A percentile compares a stretch with the other conserved stretches of the same genome.
Evolutionary conservation across 2,888 invertebrate species (phyloP).

Genomic region (Philereme transversata): DNA sequence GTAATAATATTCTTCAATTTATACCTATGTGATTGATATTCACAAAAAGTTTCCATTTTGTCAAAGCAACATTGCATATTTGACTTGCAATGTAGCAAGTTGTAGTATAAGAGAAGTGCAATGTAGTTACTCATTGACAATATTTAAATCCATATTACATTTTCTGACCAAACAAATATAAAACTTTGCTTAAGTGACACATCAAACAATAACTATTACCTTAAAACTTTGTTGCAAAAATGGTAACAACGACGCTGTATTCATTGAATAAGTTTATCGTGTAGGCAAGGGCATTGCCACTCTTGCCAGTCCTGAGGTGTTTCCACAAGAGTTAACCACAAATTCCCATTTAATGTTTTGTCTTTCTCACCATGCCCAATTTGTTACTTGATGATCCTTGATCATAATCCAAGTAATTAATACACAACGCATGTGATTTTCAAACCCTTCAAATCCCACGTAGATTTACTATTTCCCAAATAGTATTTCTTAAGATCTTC

Average conservation of each 20-base stretch:
- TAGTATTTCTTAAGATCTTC: background rate
- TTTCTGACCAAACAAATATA: background rate
- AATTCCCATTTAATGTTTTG: no score
- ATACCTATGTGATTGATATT: constrained; percentile 4
- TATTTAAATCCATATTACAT: background rate
- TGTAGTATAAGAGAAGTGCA: background rate
- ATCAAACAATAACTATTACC: constrained; percentile 1
- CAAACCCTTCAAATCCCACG: constrained; percentile 2
- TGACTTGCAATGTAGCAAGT: background rate
- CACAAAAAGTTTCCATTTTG: constrained; percentile 4
- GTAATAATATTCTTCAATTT: constrained; percentile 28
- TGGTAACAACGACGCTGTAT: background rate
- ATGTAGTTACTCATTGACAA: constrained; percentile 3
- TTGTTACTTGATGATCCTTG: background rate
- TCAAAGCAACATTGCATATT: constrained; percentile 5
- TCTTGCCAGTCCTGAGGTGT: no score
- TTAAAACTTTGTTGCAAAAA: constrained; percentile 1
- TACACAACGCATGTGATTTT: background rate
- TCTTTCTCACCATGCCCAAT: background rate
- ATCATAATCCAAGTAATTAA: background rate
- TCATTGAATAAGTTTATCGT: background rate
- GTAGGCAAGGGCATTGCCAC: no score
- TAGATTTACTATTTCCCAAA: background rate
- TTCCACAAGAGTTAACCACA: no score
- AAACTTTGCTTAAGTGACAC: constrained; percentile 9